phyloP scores from a whole-genome alignment of 2,888 invertebrate species.

The Blastobasis adustella region DNA sequence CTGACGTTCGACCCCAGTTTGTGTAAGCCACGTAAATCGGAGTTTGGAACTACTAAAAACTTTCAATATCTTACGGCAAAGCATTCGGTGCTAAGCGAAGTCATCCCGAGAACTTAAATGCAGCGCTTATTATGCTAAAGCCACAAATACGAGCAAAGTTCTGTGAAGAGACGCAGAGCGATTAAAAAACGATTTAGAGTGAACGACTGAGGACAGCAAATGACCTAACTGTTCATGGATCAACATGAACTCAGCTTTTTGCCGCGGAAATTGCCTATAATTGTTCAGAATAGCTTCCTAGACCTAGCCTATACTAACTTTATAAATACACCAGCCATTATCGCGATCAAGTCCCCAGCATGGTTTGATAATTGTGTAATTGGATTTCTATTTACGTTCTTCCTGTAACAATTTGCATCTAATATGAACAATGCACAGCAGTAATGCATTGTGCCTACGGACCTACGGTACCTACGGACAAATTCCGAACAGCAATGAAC shows the following conservation, averaged over 20 bases:
- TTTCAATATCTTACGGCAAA: constrained; percentile 12
- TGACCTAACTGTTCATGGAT: constrained; percentile 26
- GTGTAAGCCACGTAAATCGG: constrained; percentile 26
- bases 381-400: too few relatives aligned
- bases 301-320: constrained; percentile 26
- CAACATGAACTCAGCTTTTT: constrained; percentile 30
- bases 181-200: constrained; percentile 6
- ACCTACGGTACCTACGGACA: too few relatives aligned
- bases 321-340: too few relatives aligned
- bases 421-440: too few relatives aligned
- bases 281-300: constrained; percentile 48
- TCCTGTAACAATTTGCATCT: too few relatives aligned
- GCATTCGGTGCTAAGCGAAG: too few relatives aligned
- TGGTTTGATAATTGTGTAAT: too few relatives aligned
- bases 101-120: too few relatives aligned
- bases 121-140: too few relatives aligned
- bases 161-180: background rate
- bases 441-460: too few relatives aligned
- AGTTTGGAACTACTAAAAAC: constrained; percentile 19
- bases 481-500: too few relatives aligned
- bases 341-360: background rate
- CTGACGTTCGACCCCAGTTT: constrained; percentile 21
- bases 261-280: constrained; percentile 44
- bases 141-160: too few relatives aligned
- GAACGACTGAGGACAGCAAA: constrained; percentile 5